Percentiles rank a stretch among this genome's conserved stretches.
phyloP scores from a whole-genome alignment of 2,113 vertebrate species.

The Sterrhoptilus dennistouni region DNA sequence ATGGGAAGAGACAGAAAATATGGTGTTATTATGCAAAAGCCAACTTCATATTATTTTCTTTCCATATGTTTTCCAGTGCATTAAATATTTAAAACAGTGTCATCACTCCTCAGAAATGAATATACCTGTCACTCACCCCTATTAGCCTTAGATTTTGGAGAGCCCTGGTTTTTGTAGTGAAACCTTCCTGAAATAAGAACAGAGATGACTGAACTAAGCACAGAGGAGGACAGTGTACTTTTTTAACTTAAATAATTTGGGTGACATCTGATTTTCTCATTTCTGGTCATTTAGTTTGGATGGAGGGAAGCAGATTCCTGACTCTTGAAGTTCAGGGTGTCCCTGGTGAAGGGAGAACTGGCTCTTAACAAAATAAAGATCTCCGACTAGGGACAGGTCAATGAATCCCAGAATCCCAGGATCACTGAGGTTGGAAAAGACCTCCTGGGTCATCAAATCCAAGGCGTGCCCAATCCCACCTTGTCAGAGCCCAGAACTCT shows the following conservation, averaged over 20 bases:
- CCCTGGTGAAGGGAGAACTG: background rate
- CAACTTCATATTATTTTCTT: constrained; percentile 45
- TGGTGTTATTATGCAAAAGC: constrained; percentile 11
- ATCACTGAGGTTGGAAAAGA: background rate
- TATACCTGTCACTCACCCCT: constrained; percentile 13
- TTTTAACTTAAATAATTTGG: background rate
- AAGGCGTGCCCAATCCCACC: background rate
- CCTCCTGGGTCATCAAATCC: accelerated
- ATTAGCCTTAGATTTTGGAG: background rate
- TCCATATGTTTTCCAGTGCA: constrained; percentile 32
- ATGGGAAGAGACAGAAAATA: constrained; percentile 17
- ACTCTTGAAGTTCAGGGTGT: background rate
- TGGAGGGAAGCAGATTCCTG: background rate
- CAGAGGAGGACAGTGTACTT: accelerated
- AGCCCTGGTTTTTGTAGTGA: background rate
- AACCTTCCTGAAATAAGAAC: background rate
- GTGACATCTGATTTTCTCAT: background rate
- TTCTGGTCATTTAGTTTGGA: background rate
- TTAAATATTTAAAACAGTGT: constrained; percentile 41
- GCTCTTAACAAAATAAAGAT: background rate
- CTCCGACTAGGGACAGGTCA: background rate
- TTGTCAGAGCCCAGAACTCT: background rate
- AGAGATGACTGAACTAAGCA: background rate
- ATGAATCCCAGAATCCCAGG: background rate
- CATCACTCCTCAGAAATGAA: background rate